Evolutionary conservation across 2,888 invertebrate genomes (phyloP), one percentile per base, ranked within the genome.

Genomic region (Euspilapteryx auroguttella): DNA sequence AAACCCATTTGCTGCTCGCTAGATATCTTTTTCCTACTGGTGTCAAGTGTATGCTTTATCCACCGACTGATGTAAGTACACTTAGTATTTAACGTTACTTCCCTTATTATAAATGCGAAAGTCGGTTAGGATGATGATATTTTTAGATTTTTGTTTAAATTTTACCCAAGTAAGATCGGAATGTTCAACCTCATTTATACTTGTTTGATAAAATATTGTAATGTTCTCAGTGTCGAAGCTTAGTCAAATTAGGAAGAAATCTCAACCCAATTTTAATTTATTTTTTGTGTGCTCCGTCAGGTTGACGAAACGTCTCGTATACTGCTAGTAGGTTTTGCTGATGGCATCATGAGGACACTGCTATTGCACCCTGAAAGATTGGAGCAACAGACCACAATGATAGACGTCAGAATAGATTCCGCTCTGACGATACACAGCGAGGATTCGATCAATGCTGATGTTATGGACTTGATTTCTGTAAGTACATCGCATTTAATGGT

Each of bases 321-420:
- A 21, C 42, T 91, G 15, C 51, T 88, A 6, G 71, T 85, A 2
- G 88, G 83, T 2, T 91, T 87, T 38, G 69, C 63, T 12, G 89
- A 87, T 47, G 91, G 91, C 7, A 78, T 85, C 20, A 55, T 91
- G 42, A 76, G 90, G 22, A 71, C 55, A 0, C 34, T 75, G n/a
- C 32, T 62, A 3, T 28, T 71, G 2, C 57, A 71, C 30, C 65
- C 71, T 1, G 62, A 66, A 6, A 43, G 56, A 2, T 34, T 73
- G 5, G 37, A 47, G 21, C 32, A 36, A 2, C 49, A 46, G 14
- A 32, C 36, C 1, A 34, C 33, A 0, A 38, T 61, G 39, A 29
- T 68, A 1, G 58, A 71, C 29, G 37, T 69, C 4, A 46, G 51
- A 9, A 49, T 71, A 0, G 50, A 61, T 35, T 71, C 73, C 1